These are phyloP conservation scores for Avahi laniger DNA, from an alignment of 2,797 vertebrate genomes.

Conservation along the genomic window DNA sequence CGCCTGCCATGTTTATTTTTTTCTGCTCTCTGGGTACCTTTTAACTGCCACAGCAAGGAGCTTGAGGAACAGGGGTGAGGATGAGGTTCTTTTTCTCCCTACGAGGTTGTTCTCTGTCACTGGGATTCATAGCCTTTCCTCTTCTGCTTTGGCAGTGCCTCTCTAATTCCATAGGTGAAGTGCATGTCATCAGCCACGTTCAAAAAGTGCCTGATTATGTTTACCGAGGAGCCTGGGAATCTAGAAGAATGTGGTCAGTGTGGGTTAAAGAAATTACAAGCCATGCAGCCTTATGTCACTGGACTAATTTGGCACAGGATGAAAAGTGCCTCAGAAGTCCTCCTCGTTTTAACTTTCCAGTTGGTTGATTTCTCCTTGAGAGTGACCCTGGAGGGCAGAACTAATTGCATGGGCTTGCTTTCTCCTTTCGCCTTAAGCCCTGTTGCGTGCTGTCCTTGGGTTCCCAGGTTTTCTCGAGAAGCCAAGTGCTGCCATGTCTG, in stretches of 20 bases:
- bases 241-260: neutral
- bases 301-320: neutral
- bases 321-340: neutral
- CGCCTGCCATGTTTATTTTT: neutral
- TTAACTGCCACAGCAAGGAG: accelerated
- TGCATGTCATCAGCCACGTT: neutral
- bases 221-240: neutral
- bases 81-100: neutral
- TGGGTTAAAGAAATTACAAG: neutral
- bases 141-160: neutral
- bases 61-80: neutral
- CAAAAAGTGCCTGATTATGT: neutral
- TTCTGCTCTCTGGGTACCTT: neutral
- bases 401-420: neutral
- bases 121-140: neutral
- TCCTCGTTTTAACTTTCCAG: neutral
- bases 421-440: neutral
- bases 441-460: too few relatives aligned
- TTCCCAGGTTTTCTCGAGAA: neutral
- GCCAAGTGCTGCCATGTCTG: neutral
- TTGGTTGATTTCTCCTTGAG: constrained; percentile 23
- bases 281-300: neutral
- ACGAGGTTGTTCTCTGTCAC: neutral
- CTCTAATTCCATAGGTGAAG: neutral
- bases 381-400: neutral